Percentiles rank a stretch among this genome's conserved stretches.
Conservation (phyloP, 2,888 invertebrate genomes). For the Eristalis intricaria region DNA sequence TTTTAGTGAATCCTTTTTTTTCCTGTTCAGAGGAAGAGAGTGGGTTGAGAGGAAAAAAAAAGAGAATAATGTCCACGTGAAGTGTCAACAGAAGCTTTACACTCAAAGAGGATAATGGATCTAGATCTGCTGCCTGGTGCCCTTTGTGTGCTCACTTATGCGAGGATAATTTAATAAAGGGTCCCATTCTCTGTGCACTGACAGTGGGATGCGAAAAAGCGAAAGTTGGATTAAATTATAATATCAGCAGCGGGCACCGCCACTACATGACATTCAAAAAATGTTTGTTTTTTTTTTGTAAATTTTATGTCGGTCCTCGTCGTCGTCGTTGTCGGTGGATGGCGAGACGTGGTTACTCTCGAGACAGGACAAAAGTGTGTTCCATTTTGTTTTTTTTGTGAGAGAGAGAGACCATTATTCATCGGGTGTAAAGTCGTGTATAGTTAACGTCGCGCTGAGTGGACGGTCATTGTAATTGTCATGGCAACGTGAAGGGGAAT, state of each 20-base stretch:
- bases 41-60: background rate
- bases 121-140: background rate
- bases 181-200: background rate
- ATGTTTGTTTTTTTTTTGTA: background rate
- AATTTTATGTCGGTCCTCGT: background rate
- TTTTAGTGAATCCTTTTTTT: background rate
- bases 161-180: constrained; percentile 50
- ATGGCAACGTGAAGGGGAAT: background rate
- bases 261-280: background rate
- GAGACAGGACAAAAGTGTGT: constrained; percentile 35
- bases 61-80: constrained; percentile 33
- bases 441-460: background rate
- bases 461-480: background rate
- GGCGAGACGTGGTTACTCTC: background rate
- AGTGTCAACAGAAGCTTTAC: constrained; percentile 19
- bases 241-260: background rate
- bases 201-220: background rate
- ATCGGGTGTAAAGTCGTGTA: constrained; percentile 2
- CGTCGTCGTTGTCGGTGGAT: background rate
- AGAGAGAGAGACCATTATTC: background rate
- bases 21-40: background rate
- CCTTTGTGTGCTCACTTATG: constrained; percentile 23
- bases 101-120: constrained; percentile 44
- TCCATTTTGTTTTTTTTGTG: background rate
- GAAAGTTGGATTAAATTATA: constrained; percentile 44